Percentiles rank a stretch among this genome's conserved stretches.
These are phyloP conservation scores for Scylla paramamosain DNA, from an alignment of 1,140 invertebrate genomes.

Conservation along the genomic window DNA sequence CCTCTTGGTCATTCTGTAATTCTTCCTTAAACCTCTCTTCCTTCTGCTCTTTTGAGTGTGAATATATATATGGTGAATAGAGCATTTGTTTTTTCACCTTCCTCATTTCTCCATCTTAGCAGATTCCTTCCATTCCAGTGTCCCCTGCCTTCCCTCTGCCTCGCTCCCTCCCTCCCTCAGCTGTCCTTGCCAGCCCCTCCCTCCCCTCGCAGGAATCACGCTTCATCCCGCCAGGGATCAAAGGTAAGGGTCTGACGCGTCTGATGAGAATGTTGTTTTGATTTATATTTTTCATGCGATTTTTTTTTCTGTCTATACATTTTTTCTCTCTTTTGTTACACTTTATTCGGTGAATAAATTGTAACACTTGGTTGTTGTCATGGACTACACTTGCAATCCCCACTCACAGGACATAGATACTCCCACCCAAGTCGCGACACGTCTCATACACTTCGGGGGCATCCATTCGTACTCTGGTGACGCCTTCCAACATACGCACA, in stretches of 20 bases:
- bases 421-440: too few relatives aligned
- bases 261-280: neutral
- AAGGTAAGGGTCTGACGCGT: neutral
- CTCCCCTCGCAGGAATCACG: neutral
- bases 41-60: neutral
- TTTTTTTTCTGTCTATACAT: neutral
- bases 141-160: neutral
- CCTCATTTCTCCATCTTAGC: neutral
- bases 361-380: too few relatives aligned
- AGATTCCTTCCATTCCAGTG: neutral
- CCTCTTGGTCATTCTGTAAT: too few relatives aligned
- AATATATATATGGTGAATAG: neutral
- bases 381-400: too few relatives aligned
- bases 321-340: neutral
- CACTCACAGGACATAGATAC: too few relatives aligned
- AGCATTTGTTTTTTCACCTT: neutral
- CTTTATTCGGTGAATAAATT: neutral
- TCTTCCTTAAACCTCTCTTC: neutral
- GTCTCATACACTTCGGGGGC: too few relatives aligned
- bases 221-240: neutral
- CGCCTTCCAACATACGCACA: too few relatives aligned
- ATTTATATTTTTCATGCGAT: neutral
- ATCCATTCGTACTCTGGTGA: too few relatives aligned
- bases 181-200: neutral
- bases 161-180: neutral